Percentiles rank a stretch among this genome's conserved stretches.
Conservation (phyloP, 2,113 vertebrate genomes). For the Varanus komodoensis region DNA sequence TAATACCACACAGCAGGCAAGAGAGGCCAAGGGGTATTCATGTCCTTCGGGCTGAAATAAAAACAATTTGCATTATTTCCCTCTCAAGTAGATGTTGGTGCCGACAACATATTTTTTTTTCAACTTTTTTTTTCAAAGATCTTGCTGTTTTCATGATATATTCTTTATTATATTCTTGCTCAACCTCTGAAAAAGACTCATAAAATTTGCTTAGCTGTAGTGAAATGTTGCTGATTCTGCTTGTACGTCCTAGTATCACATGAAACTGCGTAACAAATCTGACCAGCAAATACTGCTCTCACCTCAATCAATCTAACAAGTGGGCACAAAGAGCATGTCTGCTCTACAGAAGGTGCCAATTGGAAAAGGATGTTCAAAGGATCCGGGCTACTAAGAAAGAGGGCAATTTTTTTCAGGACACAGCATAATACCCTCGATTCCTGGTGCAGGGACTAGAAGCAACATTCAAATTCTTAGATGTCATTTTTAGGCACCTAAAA, state of each 20-base stretch:
- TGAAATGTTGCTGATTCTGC: background rate
- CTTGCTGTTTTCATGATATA: background rate
- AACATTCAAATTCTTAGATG: background rate
- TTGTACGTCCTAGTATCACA: background rate
- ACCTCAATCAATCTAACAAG: background rate
- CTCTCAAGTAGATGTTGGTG: conserved; percentile 36
- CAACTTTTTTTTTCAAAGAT: background rate
- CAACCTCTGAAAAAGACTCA: background rate
- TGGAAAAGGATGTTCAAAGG: background rate
- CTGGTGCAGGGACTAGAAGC: too few species aligned
- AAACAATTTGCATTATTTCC: conserved; percentile 41
- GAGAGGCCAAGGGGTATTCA: background rate
- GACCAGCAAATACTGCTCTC: background rate
- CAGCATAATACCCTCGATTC: background rate
- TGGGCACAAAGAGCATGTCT: background rate
- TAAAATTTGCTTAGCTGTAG: background rate
- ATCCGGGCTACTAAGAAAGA: background rate
- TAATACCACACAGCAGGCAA: conserved; percentile 47
- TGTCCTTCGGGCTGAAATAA: conserved; percentile 51
- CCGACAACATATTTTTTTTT: background rate
- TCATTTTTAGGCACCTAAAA: background rate
- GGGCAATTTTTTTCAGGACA: background rate
- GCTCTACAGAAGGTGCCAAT: background rate
- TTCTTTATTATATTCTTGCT: background rate
- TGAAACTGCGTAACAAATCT: background rate